Base-by-base conservation (phyloP, 2,113 vertebrate genomes). In the Tursiops truncatus region DNA sequence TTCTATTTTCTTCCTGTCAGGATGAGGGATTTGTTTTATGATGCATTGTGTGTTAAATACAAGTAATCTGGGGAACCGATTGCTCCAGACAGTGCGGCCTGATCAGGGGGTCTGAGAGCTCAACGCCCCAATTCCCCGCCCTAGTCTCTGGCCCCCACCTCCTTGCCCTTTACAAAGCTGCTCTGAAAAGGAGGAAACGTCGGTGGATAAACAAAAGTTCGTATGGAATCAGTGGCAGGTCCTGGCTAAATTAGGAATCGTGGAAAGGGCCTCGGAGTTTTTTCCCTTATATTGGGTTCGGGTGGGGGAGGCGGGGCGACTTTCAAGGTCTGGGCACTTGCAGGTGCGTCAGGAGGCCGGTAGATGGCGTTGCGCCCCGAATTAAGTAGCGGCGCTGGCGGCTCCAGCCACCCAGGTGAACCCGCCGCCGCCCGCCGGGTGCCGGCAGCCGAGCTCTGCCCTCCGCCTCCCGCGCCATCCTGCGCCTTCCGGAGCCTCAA, bases 1-100 rank as follows among this genome's bases (percentile, higher is more conserved):
- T 99, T 99, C 99, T 99, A 99, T 99, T 99, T 99, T 99, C 99
- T 99, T 99, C 99, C 99, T 99, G 99, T 99, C 99, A 99, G 99
- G 99, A 99, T 99, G 99, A 99, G 99, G 99, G 99, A 99, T 99
- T 99, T 99, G 99, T 99, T 99, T 99, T 99, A 99, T 99, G 99
- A 99, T 99, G 99, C 99, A 99, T 99, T 99, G 99, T 99, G 99
- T 99, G 99, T 99, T 99, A 99, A 99, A 99, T 99, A 99, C 99
- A 99, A 99, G 99, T 99, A 99, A 99, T 99, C 99, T 99, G 99
- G 99, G 99, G 99, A 99, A 99, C 99, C 99, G 99, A 99, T 99
- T 99, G 99, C 99, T 99, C 97, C 95, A 99, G 98, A 98, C 98
- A 98, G 98, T 98, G 97, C 94, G 98, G 98, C 98, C 99, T 99